These are phyloP conservation scores for Trochalopteron elliotii DNA, from an alignment of 2,113 vertebrate genomes.

Conservation along the genomic window DNA sequence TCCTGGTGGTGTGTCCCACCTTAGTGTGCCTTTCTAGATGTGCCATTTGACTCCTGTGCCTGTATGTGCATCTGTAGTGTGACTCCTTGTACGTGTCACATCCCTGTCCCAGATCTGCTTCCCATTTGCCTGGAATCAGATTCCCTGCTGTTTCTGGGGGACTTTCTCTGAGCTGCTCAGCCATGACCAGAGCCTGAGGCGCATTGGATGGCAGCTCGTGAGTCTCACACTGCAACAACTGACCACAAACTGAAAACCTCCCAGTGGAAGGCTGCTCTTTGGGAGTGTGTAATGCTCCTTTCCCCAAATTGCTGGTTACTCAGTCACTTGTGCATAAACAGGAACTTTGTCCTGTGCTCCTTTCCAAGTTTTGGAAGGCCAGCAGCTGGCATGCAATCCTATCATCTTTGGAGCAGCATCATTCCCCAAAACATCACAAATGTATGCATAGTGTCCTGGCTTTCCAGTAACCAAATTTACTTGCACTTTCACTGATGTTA, in stretches of 20 bases:
- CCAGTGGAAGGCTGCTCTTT: slow-evolving; percentile 55
- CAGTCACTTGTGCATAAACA: slow-evolving; percentile 67
- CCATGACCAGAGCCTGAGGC: slow-evolving; percentile 2
- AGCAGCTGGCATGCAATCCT: slow-evolving; percentile 56
- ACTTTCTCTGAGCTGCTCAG: slow-evolving; percentile 32
- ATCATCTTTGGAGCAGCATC: slow-evolving; percentile 50
- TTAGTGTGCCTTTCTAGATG: neutral
- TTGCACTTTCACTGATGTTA: slow-evolving; percentile 4
- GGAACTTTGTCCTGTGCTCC: slow-evolving; percentile 54
- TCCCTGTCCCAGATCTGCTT: neutral
- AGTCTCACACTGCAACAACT: slow-evolving; percentile 36
- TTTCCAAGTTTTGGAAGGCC: slow-evolving; percentile 55
- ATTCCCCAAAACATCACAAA: slow-evolving; percentile 36
- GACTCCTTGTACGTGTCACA: neutral
- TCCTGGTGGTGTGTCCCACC: fast-evolving
- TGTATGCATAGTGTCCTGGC: neutral
- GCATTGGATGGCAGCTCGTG: slow-evolving; percentile 19
- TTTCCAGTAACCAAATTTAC: slow-evolving; percentile 62
- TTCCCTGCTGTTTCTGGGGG: slow-evolving; percentile 10
- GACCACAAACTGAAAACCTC: slow-evolving; percentile 56
- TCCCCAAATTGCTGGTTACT: slow-evolving; percentile 66
- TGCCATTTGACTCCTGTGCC: neutral
- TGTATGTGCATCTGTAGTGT: neutral
- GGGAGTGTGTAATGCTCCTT: slow-evolving; percentile 55
- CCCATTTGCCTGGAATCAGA: slow-evolving; percentile 1